Conservation (phyloP, 2,113 vertebrate species). For the Mesitornis unicolor region DNA sequence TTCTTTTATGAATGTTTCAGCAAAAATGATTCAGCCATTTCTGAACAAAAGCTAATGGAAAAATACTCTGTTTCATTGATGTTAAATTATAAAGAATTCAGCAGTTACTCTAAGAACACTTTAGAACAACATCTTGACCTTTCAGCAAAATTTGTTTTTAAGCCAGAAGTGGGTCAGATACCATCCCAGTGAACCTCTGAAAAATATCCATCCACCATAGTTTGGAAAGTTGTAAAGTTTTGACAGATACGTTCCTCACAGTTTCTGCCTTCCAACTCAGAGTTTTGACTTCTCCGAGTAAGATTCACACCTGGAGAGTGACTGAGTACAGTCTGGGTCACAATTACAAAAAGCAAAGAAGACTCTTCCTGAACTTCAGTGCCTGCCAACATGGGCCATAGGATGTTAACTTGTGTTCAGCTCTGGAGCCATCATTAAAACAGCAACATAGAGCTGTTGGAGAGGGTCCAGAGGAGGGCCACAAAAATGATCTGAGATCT, state of each 20-base stretch:
- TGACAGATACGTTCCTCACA: neutral
- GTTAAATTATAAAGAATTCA: neutral
- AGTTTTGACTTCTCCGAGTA: neutral
- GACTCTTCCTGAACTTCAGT: neutral
- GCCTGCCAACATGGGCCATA: neutral
- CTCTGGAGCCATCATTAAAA: too few species aligned
- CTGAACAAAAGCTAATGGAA: neutral
- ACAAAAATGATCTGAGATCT: too few species aligned
- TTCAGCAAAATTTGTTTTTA: neutral
- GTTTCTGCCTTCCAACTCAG: neutral
- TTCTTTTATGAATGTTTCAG: neutral
- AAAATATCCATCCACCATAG: neutral
- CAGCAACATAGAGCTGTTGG: too few species aligned
- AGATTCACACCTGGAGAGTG: neutral
- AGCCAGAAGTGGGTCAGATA: neutral
- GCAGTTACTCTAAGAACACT: neutral
- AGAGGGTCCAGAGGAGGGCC: too few species aligned
- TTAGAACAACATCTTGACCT: neutral
- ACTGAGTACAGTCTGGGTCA: neutral
- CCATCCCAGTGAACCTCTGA: neutral
- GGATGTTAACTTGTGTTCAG: too few species aligned
- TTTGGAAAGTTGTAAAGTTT: neutral
- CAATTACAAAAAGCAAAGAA: neutral
- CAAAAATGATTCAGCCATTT: neutral
- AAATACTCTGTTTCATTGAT: neutral